Conservation (phyloP, 2,113 vertebrate species). For the Carassius gibelio region DNA sequence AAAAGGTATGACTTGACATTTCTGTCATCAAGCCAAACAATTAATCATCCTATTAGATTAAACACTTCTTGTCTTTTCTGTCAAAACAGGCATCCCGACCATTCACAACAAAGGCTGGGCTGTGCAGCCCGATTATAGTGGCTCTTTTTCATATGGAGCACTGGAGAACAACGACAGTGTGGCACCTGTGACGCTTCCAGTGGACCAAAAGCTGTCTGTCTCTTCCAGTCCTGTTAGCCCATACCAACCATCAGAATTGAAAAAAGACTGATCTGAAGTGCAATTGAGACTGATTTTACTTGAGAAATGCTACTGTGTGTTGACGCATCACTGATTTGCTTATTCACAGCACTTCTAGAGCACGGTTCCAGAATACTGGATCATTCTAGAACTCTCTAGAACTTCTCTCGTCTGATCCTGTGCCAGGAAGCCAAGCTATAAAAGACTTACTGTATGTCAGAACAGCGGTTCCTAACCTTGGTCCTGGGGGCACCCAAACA, state of each 20-base stretch:
- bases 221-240: conserved; percentile 58
- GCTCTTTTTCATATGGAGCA: conserved; percentile 91
- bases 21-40: background rate
- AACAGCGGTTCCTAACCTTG: no score
- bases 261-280: conserved; percentile 73
- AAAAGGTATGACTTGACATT: conserved; percentile 77
- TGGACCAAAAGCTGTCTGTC: conserved; percentile 74
- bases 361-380: background rate
- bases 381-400: conserved; percentile 10
- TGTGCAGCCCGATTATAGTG: conserved; percentile 87
- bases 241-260: conserved; percentile 74
- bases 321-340: background rate
- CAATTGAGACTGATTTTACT: background rate
- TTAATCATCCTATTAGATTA: background rate
- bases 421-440: background rate
- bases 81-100: conserved; percentile 82
- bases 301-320: background rate
- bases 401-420: background rate
- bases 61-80: background rate
- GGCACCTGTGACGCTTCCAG: conserved; percentile 75
- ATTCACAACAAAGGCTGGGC: conserved; percentile 87
- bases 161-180: conserved; percentile 88
- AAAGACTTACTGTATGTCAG: background rate
- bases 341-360: background rate
- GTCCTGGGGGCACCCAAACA: no score